A percentile compares a stretch with the other conserved stretches of the same genome.
These are phyloP conservation scores for Aegypius monachus DNA, from an alignment of 2,113 vertebrate species.

Conservation along the genomic window DNA sequence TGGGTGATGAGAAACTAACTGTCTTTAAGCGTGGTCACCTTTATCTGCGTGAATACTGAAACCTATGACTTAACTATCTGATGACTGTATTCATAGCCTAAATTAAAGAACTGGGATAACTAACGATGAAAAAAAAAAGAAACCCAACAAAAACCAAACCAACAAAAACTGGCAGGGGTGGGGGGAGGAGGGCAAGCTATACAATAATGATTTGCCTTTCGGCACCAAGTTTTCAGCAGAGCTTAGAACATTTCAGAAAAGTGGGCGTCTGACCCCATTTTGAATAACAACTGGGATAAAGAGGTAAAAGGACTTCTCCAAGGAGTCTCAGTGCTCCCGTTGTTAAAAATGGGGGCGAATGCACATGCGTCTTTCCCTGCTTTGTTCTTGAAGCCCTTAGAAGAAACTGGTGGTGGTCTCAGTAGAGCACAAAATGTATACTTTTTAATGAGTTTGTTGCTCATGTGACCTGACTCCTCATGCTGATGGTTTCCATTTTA, in stretches of 20 bases:
- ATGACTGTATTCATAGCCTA: neutral
- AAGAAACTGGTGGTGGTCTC: neutral
- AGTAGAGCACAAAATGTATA: neutral
- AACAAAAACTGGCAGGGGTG: neutral
- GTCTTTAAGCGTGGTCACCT: neutral
- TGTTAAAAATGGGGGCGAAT: neutral
- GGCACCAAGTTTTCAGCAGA: neutral
- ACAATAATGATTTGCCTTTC: neutral
- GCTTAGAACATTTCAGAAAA: neutral
- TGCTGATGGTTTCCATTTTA: neutral
- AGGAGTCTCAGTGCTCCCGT: neutral
- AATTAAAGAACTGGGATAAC: neutral
- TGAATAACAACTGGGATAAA: neutral
- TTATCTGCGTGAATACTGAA: neutral
- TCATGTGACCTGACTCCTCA: neutral
- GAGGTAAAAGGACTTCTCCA: neutral
- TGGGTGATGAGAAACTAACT: neutral
- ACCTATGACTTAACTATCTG: neutral
- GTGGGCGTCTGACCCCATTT: neutral
- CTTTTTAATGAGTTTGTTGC: neutral
- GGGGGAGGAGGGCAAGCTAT: too few species aligned
- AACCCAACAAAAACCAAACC: neutral
- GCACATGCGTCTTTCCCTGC: neutral
- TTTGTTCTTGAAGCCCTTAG: neutral
- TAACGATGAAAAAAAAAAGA: accelerated